These are phyloP conservation scores for Scomber japonicus DNA, from an alignment of 2,113 vertebrate species.

Conservation along the genomic window DNA sequence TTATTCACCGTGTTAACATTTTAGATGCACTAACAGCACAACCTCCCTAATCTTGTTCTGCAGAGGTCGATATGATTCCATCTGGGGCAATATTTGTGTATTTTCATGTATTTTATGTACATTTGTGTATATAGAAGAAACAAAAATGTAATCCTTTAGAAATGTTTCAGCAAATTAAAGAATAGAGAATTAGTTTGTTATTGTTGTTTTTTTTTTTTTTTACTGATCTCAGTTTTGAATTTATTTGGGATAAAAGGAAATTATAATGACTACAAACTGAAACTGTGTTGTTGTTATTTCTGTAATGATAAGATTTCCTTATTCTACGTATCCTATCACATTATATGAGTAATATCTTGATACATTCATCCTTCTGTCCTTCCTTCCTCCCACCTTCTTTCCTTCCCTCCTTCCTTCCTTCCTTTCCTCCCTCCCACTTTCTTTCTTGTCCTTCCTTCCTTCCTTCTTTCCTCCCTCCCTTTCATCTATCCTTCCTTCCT, in stretches of 20 bases:
- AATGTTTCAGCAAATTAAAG: no score
- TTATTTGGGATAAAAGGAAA: background rate
- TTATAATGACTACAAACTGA: no score
- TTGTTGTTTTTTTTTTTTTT: no score
- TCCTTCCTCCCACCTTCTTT: no score
- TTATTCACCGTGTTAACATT: background rate
- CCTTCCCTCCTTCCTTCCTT: no score
- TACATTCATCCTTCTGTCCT: background rate
- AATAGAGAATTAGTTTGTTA: no score
- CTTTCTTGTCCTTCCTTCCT: no score
- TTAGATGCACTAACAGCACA: no score
- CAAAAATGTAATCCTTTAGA: background rate
- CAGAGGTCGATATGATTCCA: background rate
- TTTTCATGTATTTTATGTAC: conserved; percentile 35
- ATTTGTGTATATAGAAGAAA: conserved; percentile 36
- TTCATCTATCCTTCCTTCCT: no score
- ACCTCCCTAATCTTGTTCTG: background rate
- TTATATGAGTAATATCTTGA: background rate
- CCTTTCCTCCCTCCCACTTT: no score
- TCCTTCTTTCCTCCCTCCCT: no score
- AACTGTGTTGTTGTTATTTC: background rate
- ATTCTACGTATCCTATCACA: background rate
- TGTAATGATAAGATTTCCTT: background rate
- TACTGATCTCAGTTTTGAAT: conserved; percentile 2
- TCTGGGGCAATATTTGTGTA: background rate